Conservation (phyloP, 2,797 vertebrate genomes). For the Leptodactylus fallax region DNA sequence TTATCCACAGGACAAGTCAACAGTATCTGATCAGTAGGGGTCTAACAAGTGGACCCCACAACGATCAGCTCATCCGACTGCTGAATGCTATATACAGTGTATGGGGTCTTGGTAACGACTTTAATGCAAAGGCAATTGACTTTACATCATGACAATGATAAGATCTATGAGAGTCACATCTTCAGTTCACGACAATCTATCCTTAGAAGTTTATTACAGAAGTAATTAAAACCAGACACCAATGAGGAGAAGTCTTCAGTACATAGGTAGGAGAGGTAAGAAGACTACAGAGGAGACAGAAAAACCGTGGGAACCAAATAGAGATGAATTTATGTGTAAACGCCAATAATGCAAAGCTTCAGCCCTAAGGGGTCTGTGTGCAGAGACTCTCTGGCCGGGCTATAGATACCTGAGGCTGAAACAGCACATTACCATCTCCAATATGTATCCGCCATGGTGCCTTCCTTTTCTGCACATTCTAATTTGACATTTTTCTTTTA, state of each 20-base stretch:
- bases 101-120: too few relatives aligned
- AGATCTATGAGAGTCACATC: too few relatives aligned
- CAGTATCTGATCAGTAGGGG: too few relatives aligned
- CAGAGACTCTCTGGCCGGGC: not conserved
- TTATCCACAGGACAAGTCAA: too few relatives aligned
- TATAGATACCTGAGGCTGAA: not conserved
- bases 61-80: too few relatives aligned
- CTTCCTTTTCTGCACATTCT: not conserved
- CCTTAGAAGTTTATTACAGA: not conserved
- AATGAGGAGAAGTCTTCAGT: not conserved
- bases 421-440: not conserved
- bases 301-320: slow-evolving; percentile 29
- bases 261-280: not conserved
- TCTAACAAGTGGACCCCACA: too few relatives aligned
- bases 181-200: too few relatives aligned
- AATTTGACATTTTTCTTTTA: slow-evolving; percentile 8
- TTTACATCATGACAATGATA: too few relatives aligned
- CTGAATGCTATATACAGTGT: too few relatives aligned
- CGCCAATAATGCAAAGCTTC: not conserved
- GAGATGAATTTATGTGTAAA: slow-evolving; percentile 14
- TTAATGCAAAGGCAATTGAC: too few relatives aligned
- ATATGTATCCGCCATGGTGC: not conserved
- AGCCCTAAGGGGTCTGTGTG: not conserved
- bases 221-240: not conserved
- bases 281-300: not conserved